These are phyloP conservation scores for Rosalia funebris DNA, from an alignment of 2,888 invertebrate genomes.

Conservation along the genomic window DNA sequence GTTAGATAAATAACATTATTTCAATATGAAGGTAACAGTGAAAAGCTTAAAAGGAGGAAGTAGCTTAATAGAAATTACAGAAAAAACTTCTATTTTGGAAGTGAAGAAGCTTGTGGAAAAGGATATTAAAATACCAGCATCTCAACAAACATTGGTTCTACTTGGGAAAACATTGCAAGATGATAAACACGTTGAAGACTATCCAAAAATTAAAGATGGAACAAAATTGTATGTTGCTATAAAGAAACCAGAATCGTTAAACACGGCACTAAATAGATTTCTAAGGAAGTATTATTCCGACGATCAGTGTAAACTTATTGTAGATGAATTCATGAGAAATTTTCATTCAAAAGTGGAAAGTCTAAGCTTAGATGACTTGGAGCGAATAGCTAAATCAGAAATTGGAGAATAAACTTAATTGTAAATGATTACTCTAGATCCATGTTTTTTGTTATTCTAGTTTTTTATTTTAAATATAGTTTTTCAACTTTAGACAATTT, in stretches of 20 bases:
- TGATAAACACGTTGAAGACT: slow-evolving; percentile 75
- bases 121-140: slow-evolving; percentile 73
- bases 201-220: slow-evolving; percentile 79
- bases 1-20: too few relatives aligned
- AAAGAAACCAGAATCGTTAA: slow-evolving; percentile 73
- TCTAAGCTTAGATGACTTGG: slow-evolving; percentile 63
- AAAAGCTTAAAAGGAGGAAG: slow-evolving; percentile 80
- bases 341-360: slow-evolving; percentile 60
- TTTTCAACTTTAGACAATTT: too few relatives aligned
- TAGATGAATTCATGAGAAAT: slow-evolving; percentile 69
- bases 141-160: slow-evolving; percentile 77
- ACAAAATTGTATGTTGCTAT: slow-evolving; percentile 78
- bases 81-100: slow-evolving; percentile 71
- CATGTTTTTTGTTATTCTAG: too few relatives aligned
- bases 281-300: slow-evolving; percentile 73
- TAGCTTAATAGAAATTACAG: slow-evolving; percentile 72
- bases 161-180: slow-evolving; percentile 78
- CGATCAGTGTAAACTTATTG: slow-evolving; percentile 71
- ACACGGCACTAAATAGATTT: slow-evolving; percentile 69
- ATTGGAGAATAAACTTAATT: slow-evolving; percentile 36
- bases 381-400: slow-evolving; percentile 62
- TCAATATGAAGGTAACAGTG: slow-evolving; percentile 75
- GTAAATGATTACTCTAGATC: neutral
- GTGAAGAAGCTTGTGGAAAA: slow-evolving; percentile 75
- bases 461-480: too few relatives aligned